Evolutionary conservation across 2,888 invertebrate species (phyloP), one percentile per base, ranked within the genome.

Genomic region (Sabatieria punctata): DNA sequence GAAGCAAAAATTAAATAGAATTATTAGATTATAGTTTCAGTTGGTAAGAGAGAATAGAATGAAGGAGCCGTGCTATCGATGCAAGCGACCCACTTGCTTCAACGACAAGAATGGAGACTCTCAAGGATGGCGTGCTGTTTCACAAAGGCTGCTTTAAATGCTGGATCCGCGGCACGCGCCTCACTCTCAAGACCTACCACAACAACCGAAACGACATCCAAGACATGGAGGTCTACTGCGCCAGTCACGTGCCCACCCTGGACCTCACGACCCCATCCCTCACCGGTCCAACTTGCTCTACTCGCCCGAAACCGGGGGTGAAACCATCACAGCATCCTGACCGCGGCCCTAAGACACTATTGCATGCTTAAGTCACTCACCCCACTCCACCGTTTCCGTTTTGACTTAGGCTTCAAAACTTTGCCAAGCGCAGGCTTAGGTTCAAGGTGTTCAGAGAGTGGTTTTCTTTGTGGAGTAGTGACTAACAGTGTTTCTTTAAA

Each of bases 251-350:
- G 6, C 64, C 64, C 23, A 61, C 33, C 64, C 64, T 11, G 64
- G 63, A 33, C 64, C 64, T n/a, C 64, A 64, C 50, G 62, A 63
- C 48, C 62, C 64, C 43, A 64, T 64, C 49, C 64, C 64, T 30
- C 64, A 64, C 50, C 56, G 64, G 45, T 64, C 64, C 6, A 64
- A 64, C 51, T 52, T 64, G 41, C 50, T 64, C 35, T 64, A 60
- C 53, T 58, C 58, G 26, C 64, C 64, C 38, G 64, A 64, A 51
- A 64, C 64, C 18, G 61, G 60, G 43, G 64, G 64, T 26, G 61
- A 63, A 43, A n/a, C n/a, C n/a, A n/a, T n/a, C n/a, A n/a, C n/a
- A n/a, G n/a, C n/a, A n/a, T n/a, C n/a, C n/a, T n/a, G n/a, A n/a
- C n/a, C n/a, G n/a, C n/a, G n/a, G n/a, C n/a, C n/a, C n/a, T 4